These are phyloP conservation scores for Petrocephalus zakoni DNA, from an alignment of 2,113 vertebrate genomes.

Conservation along the genomic window DNA sequence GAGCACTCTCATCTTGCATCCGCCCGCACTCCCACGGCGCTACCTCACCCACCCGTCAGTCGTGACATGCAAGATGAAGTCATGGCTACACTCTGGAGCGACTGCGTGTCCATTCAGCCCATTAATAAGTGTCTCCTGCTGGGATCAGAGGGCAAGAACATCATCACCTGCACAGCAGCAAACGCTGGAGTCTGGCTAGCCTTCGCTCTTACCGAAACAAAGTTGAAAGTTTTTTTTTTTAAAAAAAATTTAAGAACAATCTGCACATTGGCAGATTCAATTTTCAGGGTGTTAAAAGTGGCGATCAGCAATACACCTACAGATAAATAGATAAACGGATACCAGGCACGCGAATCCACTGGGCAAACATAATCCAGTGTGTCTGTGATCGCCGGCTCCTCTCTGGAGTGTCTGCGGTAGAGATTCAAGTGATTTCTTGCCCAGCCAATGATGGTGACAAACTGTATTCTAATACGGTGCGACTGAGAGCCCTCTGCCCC, in stretches of 20 bases:
- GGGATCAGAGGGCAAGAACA: neutral
- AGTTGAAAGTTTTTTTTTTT: neutral
- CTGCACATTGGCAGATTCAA: neutral
- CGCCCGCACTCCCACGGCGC: slow-evolving; percentile 25
- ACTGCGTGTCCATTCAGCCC: neutral
- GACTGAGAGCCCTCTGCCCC: neutral
- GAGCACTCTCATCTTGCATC: neutral
- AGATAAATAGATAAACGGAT: neutral
- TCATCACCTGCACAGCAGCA: neutral
- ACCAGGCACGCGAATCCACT: neutral
- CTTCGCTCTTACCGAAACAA: neutral
- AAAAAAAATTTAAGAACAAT: slow-evolving; percentile 12
- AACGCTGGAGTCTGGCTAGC: neutral
- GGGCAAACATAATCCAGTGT: neutral
- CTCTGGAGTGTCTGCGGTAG: neutral
- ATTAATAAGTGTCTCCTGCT: neutral
- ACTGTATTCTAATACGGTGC: neutral
- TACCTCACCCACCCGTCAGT: slow-evolving; percentile 9
- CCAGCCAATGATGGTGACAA: slow-evolving; percentile 1
- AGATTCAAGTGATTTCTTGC: slow-evolving; percentile 11
- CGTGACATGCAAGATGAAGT: neutral
- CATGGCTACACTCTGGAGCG: neutral
- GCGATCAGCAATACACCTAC: neutral
- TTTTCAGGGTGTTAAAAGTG: neutral
- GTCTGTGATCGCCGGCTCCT: neutral